Percentiles rank a stretch among this genome's conserved stretches.
Conservation (phyloP, 2,888 invertebrate species). For the Acleris literana region DNA sequence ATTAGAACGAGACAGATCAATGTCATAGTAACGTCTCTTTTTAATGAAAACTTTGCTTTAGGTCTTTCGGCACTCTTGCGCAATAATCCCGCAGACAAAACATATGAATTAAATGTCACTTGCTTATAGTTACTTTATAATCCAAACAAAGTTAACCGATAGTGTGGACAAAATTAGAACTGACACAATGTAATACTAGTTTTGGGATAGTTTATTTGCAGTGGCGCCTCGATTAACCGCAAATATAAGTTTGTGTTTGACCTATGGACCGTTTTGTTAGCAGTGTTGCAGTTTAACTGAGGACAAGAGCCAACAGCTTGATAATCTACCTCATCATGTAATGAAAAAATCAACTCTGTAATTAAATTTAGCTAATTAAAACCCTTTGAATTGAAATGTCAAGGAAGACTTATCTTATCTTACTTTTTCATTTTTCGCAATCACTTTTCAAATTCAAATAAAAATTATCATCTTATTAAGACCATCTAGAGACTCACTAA, state of each 20-base stretch:
- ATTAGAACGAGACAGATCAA: too few species aligned
- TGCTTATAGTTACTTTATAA: slow-evolving; percentile 3
- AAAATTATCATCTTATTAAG: too few species aligned
- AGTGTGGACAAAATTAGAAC: not conserved
- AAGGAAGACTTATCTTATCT: too few species aligned
- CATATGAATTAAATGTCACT: slow-evolving; percentile 19
- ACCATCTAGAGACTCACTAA: too few species aligned
- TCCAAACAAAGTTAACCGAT: slow-evolving; percentile 1
- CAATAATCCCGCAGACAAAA: slow-evolving; percentile 9
- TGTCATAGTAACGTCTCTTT: not conserved
- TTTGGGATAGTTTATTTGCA: not conserved
- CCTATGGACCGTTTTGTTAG: slow-evolving; percentile 17
- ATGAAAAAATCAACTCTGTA: too few species aligned
- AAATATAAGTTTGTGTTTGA: slow-evolving; percentile 9
- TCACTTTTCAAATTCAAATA: too few species aligned
- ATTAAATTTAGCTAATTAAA: too few species aligned
- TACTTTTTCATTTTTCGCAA: too few species aligned
- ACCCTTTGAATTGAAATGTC: too few species aligned
- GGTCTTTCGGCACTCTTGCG: not conserved
- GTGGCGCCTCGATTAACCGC: not conserved
- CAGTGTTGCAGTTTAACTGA: slow-evolving; percentile 8
- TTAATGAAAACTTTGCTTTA: not conserved
- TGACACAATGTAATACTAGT: not conserved
- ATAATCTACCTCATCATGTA: too few species aligned
- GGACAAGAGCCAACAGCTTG: too few species aligned